These are phyloP conservation scores for Polypedilum pembai DNA, from an alignment of 1,140 invertebrate species.

Conservation along the genomic window DNA sequence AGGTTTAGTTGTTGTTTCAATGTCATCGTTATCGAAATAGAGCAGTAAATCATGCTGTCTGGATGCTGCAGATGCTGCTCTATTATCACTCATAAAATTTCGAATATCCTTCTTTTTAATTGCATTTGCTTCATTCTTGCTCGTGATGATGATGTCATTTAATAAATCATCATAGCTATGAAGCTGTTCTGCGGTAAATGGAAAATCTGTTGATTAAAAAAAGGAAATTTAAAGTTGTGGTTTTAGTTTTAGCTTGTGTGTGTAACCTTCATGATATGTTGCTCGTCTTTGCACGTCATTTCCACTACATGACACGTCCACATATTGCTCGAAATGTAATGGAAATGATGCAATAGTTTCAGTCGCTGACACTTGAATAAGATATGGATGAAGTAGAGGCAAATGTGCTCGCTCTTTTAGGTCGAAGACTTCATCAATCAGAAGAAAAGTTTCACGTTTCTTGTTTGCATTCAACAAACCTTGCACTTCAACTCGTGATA, in stretches of 20 bases:
- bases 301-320: neutral
- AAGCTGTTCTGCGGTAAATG: neutral
- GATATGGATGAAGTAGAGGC: constrained; percentile 15
- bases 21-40: neutral
- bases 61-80: neutral
- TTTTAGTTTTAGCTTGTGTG: too few species aligned
- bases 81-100: neutral
- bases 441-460: neutral
- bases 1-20: neutral
- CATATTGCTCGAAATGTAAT: neutral
- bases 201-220: constrained; percentile 3
- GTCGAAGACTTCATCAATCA: constrained; percentile 17
- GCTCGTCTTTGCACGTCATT: neutral
- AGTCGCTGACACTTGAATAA: constrained; percentile 4
- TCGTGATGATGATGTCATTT: neutral
- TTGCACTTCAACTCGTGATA: neutral
- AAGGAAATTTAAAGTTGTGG: too few species aligned
- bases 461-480: neutral
- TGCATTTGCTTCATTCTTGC: neutral
- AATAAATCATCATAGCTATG: constrained; percentile 9
- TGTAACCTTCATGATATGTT: neutral
- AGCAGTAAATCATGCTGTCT: neutral
- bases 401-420: neutral
- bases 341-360: constrained; percentile 8
- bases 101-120: neutral